These are phyloP conservation scores for Celastrina argiolus DNA, from an alignment of 2,888 invertebrate genomes.

Conservation along the genomic window DNA sequence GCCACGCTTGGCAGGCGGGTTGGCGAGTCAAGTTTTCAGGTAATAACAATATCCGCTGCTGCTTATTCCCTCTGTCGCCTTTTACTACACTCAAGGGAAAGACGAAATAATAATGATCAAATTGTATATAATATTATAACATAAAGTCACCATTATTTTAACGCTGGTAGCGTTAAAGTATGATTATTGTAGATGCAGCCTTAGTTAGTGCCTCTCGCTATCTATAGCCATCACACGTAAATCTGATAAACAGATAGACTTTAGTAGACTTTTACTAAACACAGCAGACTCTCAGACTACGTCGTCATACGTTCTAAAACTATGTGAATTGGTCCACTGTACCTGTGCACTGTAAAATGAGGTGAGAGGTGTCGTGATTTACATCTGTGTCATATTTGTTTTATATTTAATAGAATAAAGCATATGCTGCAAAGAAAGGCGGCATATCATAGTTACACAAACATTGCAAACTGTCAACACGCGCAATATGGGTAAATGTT, in stretches of 20 bases:
- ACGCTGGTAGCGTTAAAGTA: background rate
- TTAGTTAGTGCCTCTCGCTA: background rate
- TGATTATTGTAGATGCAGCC: background rate
- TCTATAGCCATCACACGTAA: constrained; percentile 1
- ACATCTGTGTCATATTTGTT: constrained; percentile 1
- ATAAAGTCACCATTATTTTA: too few relatives aligned
- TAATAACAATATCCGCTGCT: too few relatives aligned
- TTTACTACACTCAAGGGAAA: too few relatives aligned
- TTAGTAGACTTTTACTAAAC: constrained; percentile 8
- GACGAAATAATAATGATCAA: too few relatives aligned
- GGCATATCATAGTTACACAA: background rate
- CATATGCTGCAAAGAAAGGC: background rate
- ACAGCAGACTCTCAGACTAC: constrained; percentile 1
- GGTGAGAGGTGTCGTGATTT: background rate
- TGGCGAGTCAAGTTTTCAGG: too few relatives aligned
- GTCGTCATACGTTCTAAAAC: background rate
- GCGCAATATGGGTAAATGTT: background rate
- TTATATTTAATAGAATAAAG: background rate
- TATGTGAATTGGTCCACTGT: background rate
- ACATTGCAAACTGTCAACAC: background rate
- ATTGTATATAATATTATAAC: too few relatives aligned
- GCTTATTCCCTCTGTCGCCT: too few relatives aligned
- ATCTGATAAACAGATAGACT: constrained; percentile 10
- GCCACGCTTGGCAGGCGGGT: too few relatives aligned
- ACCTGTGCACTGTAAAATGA: background rate